Evolutionary conservation across 2,113 vertebrate species (phyloP), one percentile per base, ranked within the genome.

Genomic region (Phasianus colchicus): DNA sequence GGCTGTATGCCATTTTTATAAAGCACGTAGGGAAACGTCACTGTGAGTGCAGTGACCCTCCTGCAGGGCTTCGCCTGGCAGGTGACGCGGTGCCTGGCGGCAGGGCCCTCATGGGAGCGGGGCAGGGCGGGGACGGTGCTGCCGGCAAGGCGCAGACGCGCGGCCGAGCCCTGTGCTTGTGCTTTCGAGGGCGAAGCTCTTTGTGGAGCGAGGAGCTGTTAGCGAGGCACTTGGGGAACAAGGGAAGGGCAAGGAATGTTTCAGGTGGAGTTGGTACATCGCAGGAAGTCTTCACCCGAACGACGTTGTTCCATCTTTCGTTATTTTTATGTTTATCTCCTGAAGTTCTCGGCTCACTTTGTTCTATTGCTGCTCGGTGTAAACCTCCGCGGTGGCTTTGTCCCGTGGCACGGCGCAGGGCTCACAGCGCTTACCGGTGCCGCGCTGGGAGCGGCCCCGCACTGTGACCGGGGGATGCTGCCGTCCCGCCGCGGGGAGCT

Each of bases 141-240:
- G 17, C 54, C 16, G 18, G 54, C 13, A 9, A 29, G 52, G 0
- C 1, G 15, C 9, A 22, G 10, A 29, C 21, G 24, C 42, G 6
- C 14, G 2, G 47, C 30, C 30, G 34, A 0, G 12, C 45, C 0
- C 0, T 3, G 0, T 2, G 55, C 47, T 16, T 61, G 55, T n/a
- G 24, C 52, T 36, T 30, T 29, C 10, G 6, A 24, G 17, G 32
- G 10, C 38, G 40, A 8, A 66, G 36, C 58, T 52, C 40, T 71
- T 25, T 38, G 20, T 20, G 13, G 11, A 6, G 48, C 22, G 34
- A 21, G 2, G 14, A 40, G 17, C 45, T 9, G 30, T 24, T 52
- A 4, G 55, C 13, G 55, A 2, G 43, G 27, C 38, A 40, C 29
- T 0, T 1, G 43, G 42, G 38, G 69, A 75, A 32, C 34, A 52